Evolutionary conservation across 2,797 vertebrate species (phyloP).

Genomic region (Pseudochromis fuscus): DNA sequence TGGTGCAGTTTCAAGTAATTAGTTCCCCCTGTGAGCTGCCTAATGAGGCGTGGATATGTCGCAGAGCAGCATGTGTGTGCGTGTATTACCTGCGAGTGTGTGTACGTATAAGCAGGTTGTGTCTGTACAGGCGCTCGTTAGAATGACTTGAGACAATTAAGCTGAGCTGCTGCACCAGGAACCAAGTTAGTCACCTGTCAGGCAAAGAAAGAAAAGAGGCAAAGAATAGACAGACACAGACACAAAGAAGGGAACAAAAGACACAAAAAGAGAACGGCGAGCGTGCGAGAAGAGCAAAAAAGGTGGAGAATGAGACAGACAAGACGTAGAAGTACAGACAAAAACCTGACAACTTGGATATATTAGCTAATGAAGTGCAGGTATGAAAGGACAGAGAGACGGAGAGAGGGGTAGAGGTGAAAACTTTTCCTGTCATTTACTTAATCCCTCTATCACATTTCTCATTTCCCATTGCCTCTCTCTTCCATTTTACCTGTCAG

Average conservation of each 20-base stretch:
- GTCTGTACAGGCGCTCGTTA: slow-evolving; percentile 59
- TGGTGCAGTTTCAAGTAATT: slow-evolving; percentile 80
- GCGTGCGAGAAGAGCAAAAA: slow-evolving; percentile 15
- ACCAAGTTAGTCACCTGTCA: slow-evolving; percentile 59
- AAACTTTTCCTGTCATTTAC: slow-evolving; percentile 68
- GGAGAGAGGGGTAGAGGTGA: slow-evolving; percentile 36
- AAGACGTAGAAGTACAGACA: neutral
- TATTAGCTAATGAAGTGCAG: slow-evolving; percentile 54
- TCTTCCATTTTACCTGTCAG: slow-evolving; percentile 53
- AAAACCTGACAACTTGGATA: slow-evolving; percentile 35
- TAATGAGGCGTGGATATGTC: slow-evolving; percentile 80
- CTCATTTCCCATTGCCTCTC: slow-evolving; percentile 47
- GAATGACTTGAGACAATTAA: slow-evolving; percentile 61
- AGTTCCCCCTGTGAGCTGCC: slow-evolving; percentile 80
- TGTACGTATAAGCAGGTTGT: slow-evolving; percentile 8
- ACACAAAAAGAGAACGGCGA: neutral
- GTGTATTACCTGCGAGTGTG: slow-evolving; percentile 21
- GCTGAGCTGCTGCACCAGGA: slow-evolving; percentile 30
- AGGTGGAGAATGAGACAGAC: neutral
- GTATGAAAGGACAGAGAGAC: slow-evolving; percentile 43
- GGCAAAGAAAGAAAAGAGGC: slow-evolving; percentile 14
- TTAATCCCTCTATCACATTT: slow-evolving; percentile 68
- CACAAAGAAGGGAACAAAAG: slow-evolving; percentile 14
- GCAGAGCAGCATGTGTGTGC: slow-evolving; percentile 65
- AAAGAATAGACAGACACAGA: neutral